Base-by-base conservation (phyloP, 30 jellyfish, hydroid and myxozoan genomes). In the Rhopilema esculentum region DNA sequence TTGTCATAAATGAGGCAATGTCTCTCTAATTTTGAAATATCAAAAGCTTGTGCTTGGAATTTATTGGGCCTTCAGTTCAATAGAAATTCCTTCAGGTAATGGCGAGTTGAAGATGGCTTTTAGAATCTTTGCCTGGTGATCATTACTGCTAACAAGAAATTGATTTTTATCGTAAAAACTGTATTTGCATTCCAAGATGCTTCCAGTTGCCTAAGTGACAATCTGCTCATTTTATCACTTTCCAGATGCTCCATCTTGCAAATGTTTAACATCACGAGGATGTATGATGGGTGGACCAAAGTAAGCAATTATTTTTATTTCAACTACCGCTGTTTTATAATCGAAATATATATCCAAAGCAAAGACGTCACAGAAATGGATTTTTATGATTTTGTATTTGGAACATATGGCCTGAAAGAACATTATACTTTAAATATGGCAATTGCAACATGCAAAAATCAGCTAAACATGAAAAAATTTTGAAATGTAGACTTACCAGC, bases 241-340 rank as follows among this genome's bases (percentile, higher is more conserved):
- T 31, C 21, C n/a, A 78, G 88, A 78, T 30, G 32, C 27, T 0
- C 4, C 69, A 2, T 23, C 67, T 4, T 93, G 98, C 86, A 83
- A 21, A 22, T 93, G 98, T 49, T 75, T 88, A 26, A 87, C 98
- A 27, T n/a, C 82, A 23, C 66, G 95, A 75, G 98, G 98, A 49
- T 93, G 98, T 49, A 81, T 93, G 51, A 93, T 93, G 98, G 98
- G 98, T 8, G 97, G 97, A 4, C 74, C 97, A 26, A 88, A 93
- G 98, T 93, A 93, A 32, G 98, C 78, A 6, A 31, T 48, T 12
- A 24, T n/a, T 31, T 17, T 8, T 19, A 27, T 24, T 24, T 28
- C 8, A 15, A 70, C 57, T 8, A 0, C 63, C 12, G 82, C 18
- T 8, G 12, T 9, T 8, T 20, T 16, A 0, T 66, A 19, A 23